These are phyloP conservation scores for Hydrotaea diabolus DNA, from an alignment of 2,888 invertebrate genomes.

Conservation along the genomic window DNA sequence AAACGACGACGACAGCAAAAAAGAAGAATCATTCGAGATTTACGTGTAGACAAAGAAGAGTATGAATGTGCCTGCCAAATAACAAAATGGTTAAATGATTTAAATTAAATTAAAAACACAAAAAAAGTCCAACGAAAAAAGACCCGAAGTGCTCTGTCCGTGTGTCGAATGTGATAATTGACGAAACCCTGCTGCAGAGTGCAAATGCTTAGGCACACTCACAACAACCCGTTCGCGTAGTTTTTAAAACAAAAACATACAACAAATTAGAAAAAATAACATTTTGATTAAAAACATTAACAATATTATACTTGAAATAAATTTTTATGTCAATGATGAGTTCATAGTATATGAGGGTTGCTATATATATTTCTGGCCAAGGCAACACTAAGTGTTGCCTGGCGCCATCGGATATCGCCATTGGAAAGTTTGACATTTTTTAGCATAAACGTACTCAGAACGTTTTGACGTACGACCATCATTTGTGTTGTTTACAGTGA, in stretches of 20 bases:
- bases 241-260: constrained; percentile 40
- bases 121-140: background rate
- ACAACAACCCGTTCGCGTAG: background rate
- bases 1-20: no score
- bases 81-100: constrained; percentile 12
- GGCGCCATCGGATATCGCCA: no score
- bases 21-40: background rate
- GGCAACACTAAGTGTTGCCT: no score
- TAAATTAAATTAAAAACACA: constrained; percentile 15
- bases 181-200: background rate
- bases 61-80: background rate
- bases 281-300: no score
- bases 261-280: background rate
- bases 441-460: no score
- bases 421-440: no score
- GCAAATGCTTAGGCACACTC: background rate
- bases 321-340: no score
- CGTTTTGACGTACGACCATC: no score
- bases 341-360: no score
- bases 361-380: no score
- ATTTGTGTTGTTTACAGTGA: no score
- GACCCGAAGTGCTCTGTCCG: background rate
- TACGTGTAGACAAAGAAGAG: background rate
- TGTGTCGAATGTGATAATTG: background rate
- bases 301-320: no score